Base-by-base conservation (phyloP, 2,888 invertebrate species). In the Chymomyza fuscimana region DNA sequence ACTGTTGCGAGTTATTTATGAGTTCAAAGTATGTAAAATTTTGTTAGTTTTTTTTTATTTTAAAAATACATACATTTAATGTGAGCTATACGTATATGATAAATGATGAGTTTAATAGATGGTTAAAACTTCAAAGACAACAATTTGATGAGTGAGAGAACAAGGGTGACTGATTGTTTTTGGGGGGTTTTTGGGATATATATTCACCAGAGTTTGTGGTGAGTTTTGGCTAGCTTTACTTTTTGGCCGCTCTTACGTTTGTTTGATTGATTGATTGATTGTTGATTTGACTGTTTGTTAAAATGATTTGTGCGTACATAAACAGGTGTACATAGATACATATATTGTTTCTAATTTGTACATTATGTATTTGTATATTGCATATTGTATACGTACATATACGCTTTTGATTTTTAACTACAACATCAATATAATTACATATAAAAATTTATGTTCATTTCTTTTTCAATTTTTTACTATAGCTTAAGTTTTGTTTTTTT, bases 121-220 rank as follows among this genome's bases (percentile, higher is more conserved):
- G 87, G 83, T 86, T 82, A 68, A 87, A 84, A 84, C 83, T 84
- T 84, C 83, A 84, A 84, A 84, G 83, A 87, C 83, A 87, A 84
- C 83, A 84, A 84, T 82, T 32, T 81, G 83, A 84, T 84, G 83
- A 84, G 83, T 84, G 87, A 79, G 77, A 82, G 79, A 76, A 79
- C 77, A 79, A 72, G 72, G 40, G 40, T 86, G 87, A 81, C 85
- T 80, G 87, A 82, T 77, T 80, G 78, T 70, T 67, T 67, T 68
- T 32, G 32, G 66, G 78, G 72, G 63, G 73, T 65, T 65, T 63
- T 86, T 70, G 36, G 62, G 56, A 68, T 29, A 5, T 32, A 19
- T 7, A 22, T 25, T 19, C 29, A 58, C 29, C 40, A 46, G 4
- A 46, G 12, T 12, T 10, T 46, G 40, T 46, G 40, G 40, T 46